A percentile compares a stretch with the other conserved stretches of the same genome.
Conservation (phyloP, 2,797 vertebrate species). For the Alosa sapidissima region DNA sequence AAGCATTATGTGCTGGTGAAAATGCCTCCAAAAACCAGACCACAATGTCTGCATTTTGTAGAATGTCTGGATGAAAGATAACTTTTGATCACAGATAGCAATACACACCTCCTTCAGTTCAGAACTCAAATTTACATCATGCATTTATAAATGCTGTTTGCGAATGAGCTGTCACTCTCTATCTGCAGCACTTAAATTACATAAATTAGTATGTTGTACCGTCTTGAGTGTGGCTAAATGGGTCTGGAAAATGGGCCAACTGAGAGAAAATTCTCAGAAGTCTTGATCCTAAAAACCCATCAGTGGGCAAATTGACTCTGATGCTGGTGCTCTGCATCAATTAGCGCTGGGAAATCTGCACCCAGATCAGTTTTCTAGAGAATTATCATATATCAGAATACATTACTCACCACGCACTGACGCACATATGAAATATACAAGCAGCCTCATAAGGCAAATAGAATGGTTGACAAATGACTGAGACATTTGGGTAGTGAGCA, state of each 20-base stretch:
- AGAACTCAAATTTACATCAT: not conserved
- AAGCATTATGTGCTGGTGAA: not conserved
- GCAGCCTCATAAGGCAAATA: not conserved
- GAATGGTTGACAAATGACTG: not conserved
- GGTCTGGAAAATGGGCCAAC: not conserved
- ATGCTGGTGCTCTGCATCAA: not conserved
- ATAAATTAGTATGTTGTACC: not conserved
- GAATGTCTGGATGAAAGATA: not conserved
- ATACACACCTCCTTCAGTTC: not conserved
- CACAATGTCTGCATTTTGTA: not conserved
- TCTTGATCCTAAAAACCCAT: constrained; percentile 10
- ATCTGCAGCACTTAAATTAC: not conserved
- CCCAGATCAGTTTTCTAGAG: not conserved
- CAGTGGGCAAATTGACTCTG: constrained; percentile 31
- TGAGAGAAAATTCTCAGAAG: not conserved
- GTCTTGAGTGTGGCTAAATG: not conserved
- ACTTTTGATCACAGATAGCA: not conserved
- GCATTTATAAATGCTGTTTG: not conserved
- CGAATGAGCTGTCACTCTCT: not conserved
- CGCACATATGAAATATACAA: not conserved
- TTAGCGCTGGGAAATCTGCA: not conserved
- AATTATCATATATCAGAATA: not conserved
- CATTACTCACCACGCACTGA: not conserved
- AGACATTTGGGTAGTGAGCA: not conserved
- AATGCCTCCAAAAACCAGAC: not conserved